Base-by-base conservation (phyloP, 1,140 invertebrate genomes). In the Drosophila sproati region DNA sequence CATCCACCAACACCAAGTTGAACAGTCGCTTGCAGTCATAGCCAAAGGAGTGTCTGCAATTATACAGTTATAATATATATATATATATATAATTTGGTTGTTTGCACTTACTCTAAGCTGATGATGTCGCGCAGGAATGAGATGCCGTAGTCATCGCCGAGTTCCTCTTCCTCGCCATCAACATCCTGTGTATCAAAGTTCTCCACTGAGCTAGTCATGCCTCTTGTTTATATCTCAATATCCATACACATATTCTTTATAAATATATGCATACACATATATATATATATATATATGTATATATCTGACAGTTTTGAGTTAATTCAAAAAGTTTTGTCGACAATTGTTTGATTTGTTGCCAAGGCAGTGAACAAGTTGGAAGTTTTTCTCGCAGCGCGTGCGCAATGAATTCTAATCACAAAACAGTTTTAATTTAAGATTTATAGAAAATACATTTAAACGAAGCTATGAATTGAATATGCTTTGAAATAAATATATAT, bases 21-120 rank as follows among this genome's bases (percentile, higher is more conserved):
- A 96, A 96, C 54, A 95, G 94, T 73, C 95, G 96, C 69, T 94
- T 94, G 89, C 96, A 97, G 87, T 98, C 95, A 86, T 98, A 98
- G n/a, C 97, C 97, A 93, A 96, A 98, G 0, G 97, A 98, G 93
- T 97, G 93, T 93, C 96, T 97, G 50, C 1, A 6, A 28, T 34
- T 2, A 2, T 8, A 7, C 5, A 1, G 2, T 4, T 3, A 20
- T 8, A 2, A 57, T 60, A 12, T 4, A 35, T 8, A 3, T 34
- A 31, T 8, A 3, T 43, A n/a, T 12, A 32, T 6, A 29, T 7
- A 1, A 0, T 1, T 0, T 29, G 6, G 3, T 29, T 45, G 4
- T 3, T 1, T 29, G 7, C n/a, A 66, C 80, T 63, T 54, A 90
- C 78, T 82, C 75, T n/a, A 92, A 67, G 12, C 39, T 66, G 5